Evolutionary conservation across 2,888 invertebrate genomes (phyloP), one percentile per base, ranked within the genome.

Genomic region (Apotomis turbidana): DNA sequence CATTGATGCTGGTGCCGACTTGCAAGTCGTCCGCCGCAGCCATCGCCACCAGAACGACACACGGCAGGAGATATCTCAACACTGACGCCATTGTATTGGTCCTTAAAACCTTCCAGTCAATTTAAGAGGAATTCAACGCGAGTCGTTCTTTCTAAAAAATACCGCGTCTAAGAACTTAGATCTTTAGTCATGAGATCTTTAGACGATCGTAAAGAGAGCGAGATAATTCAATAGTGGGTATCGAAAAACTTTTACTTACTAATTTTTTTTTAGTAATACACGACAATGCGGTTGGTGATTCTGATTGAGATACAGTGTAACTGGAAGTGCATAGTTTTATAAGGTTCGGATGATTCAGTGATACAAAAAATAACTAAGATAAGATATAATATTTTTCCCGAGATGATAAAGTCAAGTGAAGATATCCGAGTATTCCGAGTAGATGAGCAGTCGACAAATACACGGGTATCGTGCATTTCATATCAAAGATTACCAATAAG

Each of bases 1-100:
- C 80, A 27, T 88, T 90, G 0, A 83, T 72, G 64, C 76, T 81
- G 0, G 79, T 81, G 0, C 93, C 93, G 0, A 91, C 74, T 73
- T 84, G 81, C 9, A 93, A 74, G 68, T 88, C 85, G 0, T 81
- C 78, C 3, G 80, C 76, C 54, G 70, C 74, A 27, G 70, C 74
- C 38, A 74, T 76, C 4, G 75, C 72, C 68, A 81, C 52, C 63
- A 79, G 60, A 5, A 76, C 5, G 41, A 80, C 57, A 5, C 73
- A 38, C 4, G 77, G 44, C 41, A 76, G 63, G n/a, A 73, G 5
- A 5, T 70, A 27, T 41, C 10, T 38, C 6, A 61, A 15, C 12
- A 55, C 27, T 0, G 74, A 67, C 9, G 76, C 71, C 81, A 81
- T 81, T 62, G 41, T 41, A 41, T 44, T 27, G 12, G 5, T 41